Evolutionary conservation across 1,140 invertebrate species (phyloP).

Genomic region (Adelges cooleyi): DNA sequence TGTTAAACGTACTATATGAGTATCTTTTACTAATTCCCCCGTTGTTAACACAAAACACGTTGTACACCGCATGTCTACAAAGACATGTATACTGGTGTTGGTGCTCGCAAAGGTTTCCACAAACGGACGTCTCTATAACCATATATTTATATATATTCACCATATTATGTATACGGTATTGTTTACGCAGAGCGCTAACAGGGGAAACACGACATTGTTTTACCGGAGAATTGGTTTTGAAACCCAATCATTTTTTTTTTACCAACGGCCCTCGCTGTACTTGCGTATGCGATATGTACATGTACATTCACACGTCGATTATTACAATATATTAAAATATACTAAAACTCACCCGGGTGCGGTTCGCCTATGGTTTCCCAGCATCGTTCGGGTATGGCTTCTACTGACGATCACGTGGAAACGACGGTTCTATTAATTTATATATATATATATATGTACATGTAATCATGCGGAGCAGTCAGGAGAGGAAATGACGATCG

Average conservation of each 20-base stretch:
- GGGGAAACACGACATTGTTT: background rate
- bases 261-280: too few species aligned
- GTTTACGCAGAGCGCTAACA: background rate
- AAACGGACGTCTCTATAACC: background rate
- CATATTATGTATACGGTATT: background rate
- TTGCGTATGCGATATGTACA: too few species aligned
- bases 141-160: too few species aligned
- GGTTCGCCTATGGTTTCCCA: conserved; percentile 21
- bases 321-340: background rate
- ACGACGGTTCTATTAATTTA: too few species aligned
- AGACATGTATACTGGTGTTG: background rate
- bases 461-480: too few species aligned
- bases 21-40: too few species aligned
- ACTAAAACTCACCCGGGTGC: conserved; percentile 1
- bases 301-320: background rate
- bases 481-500: too few species aligned
- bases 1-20: too few species aligned
- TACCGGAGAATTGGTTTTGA: background rate
- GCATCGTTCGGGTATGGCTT: conserved; percentile 15
- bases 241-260: conserved; percentile 15
- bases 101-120: conserved; percentile 6
- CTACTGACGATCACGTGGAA: background rate
- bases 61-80: background rate
- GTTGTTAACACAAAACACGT: too few species aligned
- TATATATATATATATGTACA: too few species aligned